Percentiles rank a stretch among this genome's conserved stretches.
Evolutionary conservation across 2,797 vertebrate genomes (phyloP).

Genomic region (Dendrocincla tyrannina): DNA sequence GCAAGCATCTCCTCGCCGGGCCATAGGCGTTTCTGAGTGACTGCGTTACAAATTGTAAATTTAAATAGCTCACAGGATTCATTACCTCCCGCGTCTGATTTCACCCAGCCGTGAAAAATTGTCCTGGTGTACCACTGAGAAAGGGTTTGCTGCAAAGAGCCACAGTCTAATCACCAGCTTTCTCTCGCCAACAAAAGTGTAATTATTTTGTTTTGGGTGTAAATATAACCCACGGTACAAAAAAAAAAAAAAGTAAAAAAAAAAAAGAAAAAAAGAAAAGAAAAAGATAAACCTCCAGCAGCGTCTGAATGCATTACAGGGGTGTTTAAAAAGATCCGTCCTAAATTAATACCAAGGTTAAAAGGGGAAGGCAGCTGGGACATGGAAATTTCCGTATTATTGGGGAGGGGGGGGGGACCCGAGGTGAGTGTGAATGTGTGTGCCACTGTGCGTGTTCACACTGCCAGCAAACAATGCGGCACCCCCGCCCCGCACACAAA

Average conservation of each 20-base stretch:
- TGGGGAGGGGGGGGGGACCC: background rate
- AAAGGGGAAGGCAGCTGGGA: slow-evolving; percentile 47
- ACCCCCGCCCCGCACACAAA: background rate
- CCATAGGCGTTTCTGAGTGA: slow-evolving; percentile 79
- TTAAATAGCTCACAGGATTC: slow-evolving; percentile 86
- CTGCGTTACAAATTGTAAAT: slow-evolving; percentile 86
- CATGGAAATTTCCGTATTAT: slow-evolving; percentile 34
- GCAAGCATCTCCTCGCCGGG: slow-evolving; percentile 76
- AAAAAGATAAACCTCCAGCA: slow-evolving; percentile 68
- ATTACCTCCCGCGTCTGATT: slow-evolving; percentile 85
- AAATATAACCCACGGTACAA: slow-evolving; percentile 77
- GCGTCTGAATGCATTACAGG: slow-evolving; percentile 55
- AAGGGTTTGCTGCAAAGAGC: slow-evolving; percentile 80
- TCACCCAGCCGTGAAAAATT: slow-evolving; percentile 87
- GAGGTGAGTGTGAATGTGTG: background rate
- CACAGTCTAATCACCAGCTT: slow-evolving; percentile 78
- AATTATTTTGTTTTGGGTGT: slow-evolving; percentile 83
- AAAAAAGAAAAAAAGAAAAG: no score
- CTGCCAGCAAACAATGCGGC: background rate
- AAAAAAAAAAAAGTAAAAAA: background rate
- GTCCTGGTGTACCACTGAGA: slow-evolving; percentile 83
- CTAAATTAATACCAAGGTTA: slow-evolving; percentile 60
- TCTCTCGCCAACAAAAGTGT: slow-evolving; percentile 79
- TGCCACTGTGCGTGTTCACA: background rate
- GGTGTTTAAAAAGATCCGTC: slow-evolving; percentile 40